Evolutionary conservation across 1,140 invertebrate species (phyloP), one percentile per base, ranked within the genome.

Genomic region (Lutraria rhynchaena): DNA sequence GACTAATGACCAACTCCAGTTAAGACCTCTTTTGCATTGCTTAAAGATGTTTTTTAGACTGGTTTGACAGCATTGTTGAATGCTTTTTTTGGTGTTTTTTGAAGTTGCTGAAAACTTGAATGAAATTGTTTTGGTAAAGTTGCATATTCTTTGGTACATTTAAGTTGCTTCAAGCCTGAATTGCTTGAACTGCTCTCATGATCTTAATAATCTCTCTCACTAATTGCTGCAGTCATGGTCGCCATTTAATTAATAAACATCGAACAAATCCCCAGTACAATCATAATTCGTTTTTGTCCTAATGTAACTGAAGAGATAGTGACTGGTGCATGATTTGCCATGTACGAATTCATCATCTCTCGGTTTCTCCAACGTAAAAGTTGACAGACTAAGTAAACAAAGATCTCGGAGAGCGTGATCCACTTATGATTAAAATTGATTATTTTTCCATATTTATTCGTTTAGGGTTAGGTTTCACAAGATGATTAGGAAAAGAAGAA

Each of bases 361-460:
- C 61, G 46, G 3, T 74, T 67, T 55, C 44, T 41, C 35, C 55
- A 44, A 53, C 69, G 17, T n/a, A n/a, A n/a, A 29, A 19, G 49
- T 57, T 53, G 75, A 58, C 63, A 58, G 61, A 67, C 63, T 67
- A 57, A 31, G 75, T 78, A 67, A 78, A 78, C 63, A 78, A 33
- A 67, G 69, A 67, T 78, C 49, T 35, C 24, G 27, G 49, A 69
- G 75, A 46, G 75, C 51, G 53, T 67, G 75, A 67, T 37, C 61
- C 19, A 33, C 27, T 69, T 78, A 63, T 78, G 75, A 78, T 78
- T 78, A 60, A 78, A 78, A 78, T 78, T 78, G 75, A 78, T 78
- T 78, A 78, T 67, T 67, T 67, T 69, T 65, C 53, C 75, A 78
- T 78, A 67, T 69, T 69, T 67, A 78, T 78, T 78, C 63, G 49